These are phyloP conservation scores for Drosophila macrospina DNA, from an alignment of 2,888 invertebrate species.

Conservation along the genomic window DNA sequence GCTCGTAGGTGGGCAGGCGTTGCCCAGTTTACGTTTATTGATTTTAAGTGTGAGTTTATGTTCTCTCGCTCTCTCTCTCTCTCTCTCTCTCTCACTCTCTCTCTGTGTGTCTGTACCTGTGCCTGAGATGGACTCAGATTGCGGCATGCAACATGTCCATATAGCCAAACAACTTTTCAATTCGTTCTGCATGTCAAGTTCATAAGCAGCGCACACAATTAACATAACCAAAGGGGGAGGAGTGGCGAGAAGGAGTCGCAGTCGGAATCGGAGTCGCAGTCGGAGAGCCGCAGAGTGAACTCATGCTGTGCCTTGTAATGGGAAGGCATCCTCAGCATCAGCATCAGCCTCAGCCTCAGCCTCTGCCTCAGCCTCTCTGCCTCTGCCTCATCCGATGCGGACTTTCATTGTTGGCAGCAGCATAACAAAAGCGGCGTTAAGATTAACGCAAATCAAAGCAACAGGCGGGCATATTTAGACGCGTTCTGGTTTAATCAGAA, in stretches of 20 bases:
- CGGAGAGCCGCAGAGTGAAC: constrained; percentile 11
- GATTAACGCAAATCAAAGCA: constrained; percentile 69
- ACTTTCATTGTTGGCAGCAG: constrained; percentile 38
- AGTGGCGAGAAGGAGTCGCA: background rate
- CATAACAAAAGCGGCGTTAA: constrained; percentile 56
- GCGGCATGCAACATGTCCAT: constrained; percentile 35
- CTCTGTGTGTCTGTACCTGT: constrained; percentile 1
- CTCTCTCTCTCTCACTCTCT: constrained; percentile 18
- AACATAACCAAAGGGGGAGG: constrained; percentile 32
- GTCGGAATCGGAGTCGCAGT: no score
- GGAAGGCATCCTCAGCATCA: constrained; percentile 26
- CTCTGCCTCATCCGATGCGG: constrained; percentile 19
- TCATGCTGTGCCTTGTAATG: constrained; percentile 66
- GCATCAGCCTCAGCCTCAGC: constrained; percentile 12
- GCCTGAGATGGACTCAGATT: constrained; percentile 20
- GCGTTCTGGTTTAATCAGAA: constrained; percentile 36
- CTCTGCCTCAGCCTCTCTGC: constrained; percentile 6
- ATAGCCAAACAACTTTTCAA: constrained; percentile 25
- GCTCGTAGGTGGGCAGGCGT: constrained; percentile 63
- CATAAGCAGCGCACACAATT: constrained; percentile 70
- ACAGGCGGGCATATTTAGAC: constrained; percentile 50
- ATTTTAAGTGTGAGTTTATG: constrained; percentile 79
- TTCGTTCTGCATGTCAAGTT: constrained; percentile 69
- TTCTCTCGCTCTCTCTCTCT: constrained; percentile 22
- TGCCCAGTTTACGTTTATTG: constrained; percentile 75